Evolutionary conservation across 2,113 vertebrate species (phyloP).

Genomic region (Clarias macrocephalus): DNA sequence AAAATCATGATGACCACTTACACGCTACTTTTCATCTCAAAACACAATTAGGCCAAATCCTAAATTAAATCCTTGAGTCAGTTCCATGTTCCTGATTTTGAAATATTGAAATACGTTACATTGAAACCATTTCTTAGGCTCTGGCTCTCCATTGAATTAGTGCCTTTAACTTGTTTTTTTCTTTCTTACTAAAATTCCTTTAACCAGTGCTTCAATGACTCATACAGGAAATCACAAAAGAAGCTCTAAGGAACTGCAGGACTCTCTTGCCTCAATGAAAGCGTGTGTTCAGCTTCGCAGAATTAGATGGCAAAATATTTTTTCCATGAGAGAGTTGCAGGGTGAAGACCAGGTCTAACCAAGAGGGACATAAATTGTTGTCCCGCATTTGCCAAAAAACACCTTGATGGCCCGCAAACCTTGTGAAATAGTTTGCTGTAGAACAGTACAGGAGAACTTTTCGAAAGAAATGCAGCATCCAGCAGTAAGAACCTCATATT

Average conservation of each 20-base stretch:
- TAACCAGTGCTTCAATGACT: neutral
- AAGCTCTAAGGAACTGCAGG: neutral
- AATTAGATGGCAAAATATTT: neutral
- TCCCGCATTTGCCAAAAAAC: neutral
- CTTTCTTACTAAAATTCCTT: neutral
- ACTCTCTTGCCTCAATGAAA: neutral
- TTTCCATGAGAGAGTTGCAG: neutral
- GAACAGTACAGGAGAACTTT: neutral
- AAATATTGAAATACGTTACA: no score
- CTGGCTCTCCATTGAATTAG: neutral
- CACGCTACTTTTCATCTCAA: no score
- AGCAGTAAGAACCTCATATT: neutral
- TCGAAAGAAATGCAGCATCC: neutral
- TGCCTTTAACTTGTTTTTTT: neutral
- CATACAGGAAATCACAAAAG: neutral
- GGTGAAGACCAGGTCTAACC: neutral
- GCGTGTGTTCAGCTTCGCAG: neutral
- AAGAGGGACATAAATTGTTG: neutral
- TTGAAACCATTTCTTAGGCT: neutral
- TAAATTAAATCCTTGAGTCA: no score
- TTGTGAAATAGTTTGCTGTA: neutral
- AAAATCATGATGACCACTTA: no score
- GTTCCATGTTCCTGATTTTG: no score
- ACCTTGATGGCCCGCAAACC: neutral
- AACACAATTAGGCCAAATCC: no score